Base-by-base conservation (phyloP, 2,888 invertebrate species). In the Phanerotoma sp. region DNA sequence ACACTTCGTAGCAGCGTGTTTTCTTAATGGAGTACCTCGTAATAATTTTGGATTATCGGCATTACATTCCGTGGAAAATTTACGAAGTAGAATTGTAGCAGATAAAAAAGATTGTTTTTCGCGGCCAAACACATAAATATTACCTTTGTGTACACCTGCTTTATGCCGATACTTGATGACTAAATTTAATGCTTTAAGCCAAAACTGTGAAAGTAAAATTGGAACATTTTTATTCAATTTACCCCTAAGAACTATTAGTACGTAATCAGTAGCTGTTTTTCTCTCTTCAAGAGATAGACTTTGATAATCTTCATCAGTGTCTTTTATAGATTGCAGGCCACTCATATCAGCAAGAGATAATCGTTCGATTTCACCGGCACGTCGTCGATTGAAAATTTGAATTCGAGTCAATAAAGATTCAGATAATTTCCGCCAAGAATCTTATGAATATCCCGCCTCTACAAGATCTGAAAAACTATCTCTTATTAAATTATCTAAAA, bases 1-100 rank as follows among this genome's bases (percentile, higher is more conserved):
- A 40, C 62, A 64, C 47, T 57, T 60, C 0, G 61, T 64, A 3
- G 64, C 64, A 6, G 64, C 25, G 38, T 65, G 62, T 25, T 65
- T 64, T 7, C 65, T 40, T 3, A 65, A 38, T n/a, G 37, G 28
- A 2, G 58, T 64, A 7, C 58, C 61, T 6, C 64, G 58, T 4
- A 66, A 41, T 2, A 54, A 47, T 10, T 51, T 32, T 5, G 66
- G 63, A 5, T 47, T 35, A 40, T 53, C 18, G 9, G 62, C 63
- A 3, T 54, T 58, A 32, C 62, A 60, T 28, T 49, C 21, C 2
- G 6, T 10, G 0, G 60, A 55, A 35, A 53, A 61, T 44, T 56
- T 44, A 13, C 61, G 32, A n/a, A 63, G 41, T 2, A 60, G 33
- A 5, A 48, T 51, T 38, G 62, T 63, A 7, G 60, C 62, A 16